These are phyloP conservation scores for Patagioenas fasciata DNA, from an alignment of 2,113 vertebrate species.

Conservation along the genomic window DNA sequence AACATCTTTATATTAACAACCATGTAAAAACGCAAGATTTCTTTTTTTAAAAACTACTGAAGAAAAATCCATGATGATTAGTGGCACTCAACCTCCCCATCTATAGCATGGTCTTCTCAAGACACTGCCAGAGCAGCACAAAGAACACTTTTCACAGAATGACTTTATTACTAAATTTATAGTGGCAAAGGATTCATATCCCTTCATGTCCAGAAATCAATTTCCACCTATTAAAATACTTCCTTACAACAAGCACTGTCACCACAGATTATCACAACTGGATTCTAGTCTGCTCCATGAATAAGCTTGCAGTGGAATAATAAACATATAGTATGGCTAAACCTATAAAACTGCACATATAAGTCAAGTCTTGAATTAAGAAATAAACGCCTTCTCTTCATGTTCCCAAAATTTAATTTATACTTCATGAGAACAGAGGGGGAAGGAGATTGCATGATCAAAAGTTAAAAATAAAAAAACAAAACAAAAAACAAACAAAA, in stretches of 20 bases:
- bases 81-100: neutral
- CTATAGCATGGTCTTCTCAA: neutral
- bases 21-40: neutral
- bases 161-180: neutral
- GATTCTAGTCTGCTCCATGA: neutral
- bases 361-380: neutral
- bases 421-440: neutral
- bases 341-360: neutral
- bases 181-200: neutral
- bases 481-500: neutral
- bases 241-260: neutral
- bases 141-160: neutral
- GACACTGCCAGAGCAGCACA: neutral
- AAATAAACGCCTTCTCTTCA: neutral
- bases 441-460: neutral
- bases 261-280: neutral
- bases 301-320: neutral
- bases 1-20: neutral
- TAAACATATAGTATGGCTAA: neutral
- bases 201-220: neutral
- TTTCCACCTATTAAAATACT: neutral
- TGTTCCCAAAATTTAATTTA: neutral
- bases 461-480: neutral
- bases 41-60: rapidly evolving
- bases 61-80: neutral